Conservation (phyloP, 2,113 vertebrate species). For the Campylomormyrus tamandua region DNA sequence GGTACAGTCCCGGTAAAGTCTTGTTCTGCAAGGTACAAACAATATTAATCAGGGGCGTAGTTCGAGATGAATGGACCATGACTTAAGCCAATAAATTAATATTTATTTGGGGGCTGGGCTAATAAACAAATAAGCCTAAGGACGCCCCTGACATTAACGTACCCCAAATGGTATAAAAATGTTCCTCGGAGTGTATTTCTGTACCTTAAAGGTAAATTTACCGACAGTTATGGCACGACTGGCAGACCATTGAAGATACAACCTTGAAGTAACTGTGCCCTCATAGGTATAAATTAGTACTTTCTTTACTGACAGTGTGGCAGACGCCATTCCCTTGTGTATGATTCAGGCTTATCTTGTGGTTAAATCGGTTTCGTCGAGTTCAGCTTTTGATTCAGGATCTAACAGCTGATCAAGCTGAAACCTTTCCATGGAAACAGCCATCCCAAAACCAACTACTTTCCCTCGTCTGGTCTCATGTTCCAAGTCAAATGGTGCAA, state of each 20-base stretch:
- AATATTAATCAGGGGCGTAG: not conserved
- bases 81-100: not conserved
- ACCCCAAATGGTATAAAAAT: not conserved
- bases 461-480: too few species aligned
- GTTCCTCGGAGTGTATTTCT: not conserved
- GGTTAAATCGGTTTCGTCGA: not conserved
- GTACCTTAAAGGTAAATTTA: not conserved
- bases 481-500: too few species aligned
- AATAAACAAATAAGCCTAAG: not conserved
- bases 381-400: not conserved
- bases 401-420: too few species aligned
- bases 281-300: not conserved
- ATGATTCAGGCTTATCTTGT: not conserved
- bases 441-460: too few species aligned
- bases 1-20: not conserved
- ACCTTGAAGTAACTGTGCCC: not conserved
- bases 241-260: not conserved
- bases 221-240: not conserved
- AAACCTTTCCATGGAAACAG: too few species aligned
- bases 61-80: not conserved
- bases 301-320: not conserved
- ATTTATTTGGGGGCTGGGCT: too few species aligned
- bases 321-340: not conserved
- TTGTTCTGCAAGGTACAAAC: not conserved
- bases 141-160: not conserved